phyloP scores from a whole-genome alignment of 2,888 invertebrate genomes.

The Lissonota sp. region DNA sequence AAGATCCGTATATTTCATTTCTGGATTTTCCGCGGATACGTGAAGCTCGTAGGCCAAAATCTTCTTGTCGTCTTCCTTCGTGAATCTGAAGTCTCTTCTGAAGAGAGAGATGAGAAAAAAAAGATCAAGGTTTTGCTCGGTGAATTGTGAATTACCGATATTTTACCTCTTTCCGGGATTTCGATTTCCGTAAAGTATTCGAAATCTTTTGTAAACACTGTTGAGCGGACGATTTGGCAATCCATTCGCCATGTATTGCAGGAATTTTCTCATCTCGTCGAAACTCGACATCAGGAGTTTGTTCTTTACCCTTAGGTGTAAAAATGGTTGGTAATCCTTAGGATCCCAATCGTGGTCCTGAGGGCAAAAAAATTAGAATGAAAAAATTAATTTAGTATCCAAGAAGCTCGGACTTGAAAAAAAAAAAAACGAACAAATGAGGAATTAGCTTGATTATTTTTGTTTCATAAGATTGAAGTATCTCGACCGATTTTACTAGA shows the following conservation, averaged over 20 bases:
- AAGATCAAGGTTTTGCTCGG: neutral
- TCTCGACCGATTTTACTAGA: neutral
- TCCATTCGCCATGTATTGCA: slow-evolving; percentile 76
- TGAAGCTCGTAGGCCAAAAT: slow-evolving; percentile 69
- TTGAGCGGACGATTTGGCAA: slow-evolving; percentile 74
- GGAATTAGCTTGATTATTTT: neutral
- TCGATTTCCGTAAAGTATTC: slow-evolving; percentile 60
- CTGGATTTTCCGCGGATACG: slow-evolving; percentile 11
- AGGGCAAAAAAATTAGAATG: slow-evolving; percentile 12
- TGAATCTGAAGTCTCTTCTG: slow-evolving; percentile 69
- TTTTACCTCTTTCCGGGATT: slow-evolving; percentile 25
- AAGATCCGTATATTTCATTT: slow-evolving; percentile 68
- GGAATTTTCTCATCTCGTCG: slow-evolving; percentile 72
- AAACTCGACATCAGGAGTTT: slow-evolving; percentile 62
- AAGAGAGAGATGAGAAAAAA: slow-evolving; percentile 14
- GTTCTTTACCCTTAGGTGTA: slow-evolving; percentile 61
- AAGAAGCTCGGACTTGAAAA: too few relatives aligned
- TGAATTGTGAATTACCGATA: neutral
- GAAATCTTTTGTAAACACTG: slow-evolving; percentile 75
- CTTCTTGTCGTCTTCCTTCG: slow-evolving; percentile 69
- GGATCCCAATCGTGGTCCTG: slow-evolving; percentile 77
- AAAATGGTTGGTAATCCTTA: slow-evolving; percentile 70
- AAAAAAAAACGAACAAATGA: too few relatives aligned
- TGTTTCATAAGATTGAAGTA: neutral
- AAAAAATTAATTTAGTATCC: neutral